Evolutionary conservation across 2,888 invertebrate species (phyloP), one percentile per base, ranked within the genome.

Genomic region (Sesia apiformis): DNA sequence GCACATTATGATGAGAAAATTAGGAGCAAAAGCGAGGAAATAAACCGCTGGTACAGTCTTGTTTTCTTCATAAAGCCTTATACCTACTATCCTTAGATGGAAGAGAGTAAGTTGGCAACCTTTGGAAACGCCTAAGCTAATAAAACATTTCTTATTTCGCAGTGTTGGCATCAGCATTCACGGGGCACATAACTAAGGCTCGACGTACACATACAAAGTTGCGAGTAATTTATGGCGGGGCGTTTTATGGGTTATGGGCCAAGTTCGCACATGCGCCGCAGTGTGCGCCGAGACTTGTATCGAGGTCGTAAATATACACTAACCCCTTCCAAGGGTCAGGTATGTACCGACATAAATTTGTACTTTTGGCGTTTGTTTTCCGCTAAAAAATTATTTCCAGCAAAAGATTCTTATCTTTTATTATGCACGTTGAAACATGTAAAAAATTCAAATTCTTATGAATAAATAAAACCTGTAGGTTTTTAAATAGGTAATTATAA

Each of bases 221-320:
- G 85, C 78, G 63, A 60, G 70, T 84, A 83, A 87, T 87, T 87
- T 87, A 87, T 76, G 77, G 60, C 69, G 62, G 65, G 61, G 61
- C 64, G 64, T 70, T 86, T 85, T 87, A 86, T 80, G 74, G 67
- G 65, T 70, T 67, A 71, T 65, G 79, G 77, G 66, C 74, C 71
- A 74, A 81, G 81, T 82, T 85, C 81, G 80, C 86, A 84, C 81
- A 84, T 85, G 79, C 74, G 74, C 74, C 63, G 64, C 64, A 63
- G 69, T 58, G 63, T 62, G 64, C 69, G 71, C 59, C 69, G 65
- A 69, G 67, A 65, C 75, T 70, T 69, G 69, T 70, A 69, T 72
- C 69, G 69, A 59, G 59, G 71, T 70, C 78, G 71, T 82, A 82
- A 83, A 83, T 81, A 80, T 80, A 69, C 67, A 67, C 75, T 81